Conservation (phyloP, 2,888 invertebrate species). For the Octonoba sinensis region DNA sequence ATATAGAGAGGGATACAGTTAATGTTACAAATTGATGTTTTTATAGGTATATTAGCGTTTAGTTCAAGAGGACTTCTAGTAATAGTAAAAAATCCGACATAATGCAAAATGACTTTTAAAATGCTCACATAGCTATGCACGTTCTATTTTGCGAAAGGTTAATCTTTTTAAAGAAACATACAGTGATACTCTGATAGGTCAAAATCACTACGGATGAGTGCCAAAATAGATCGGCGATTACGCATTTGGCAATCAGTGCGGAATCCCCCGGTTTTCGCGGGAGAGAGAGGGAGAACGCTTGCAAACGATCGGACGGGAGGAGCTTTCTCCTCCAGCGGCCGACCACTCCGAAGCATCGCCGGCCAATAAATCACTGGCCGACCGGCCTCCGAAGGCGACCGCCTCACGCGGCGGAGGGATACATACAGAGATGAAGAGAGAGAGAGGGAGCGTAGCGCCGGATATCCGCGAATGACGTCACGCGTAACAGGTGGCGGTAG, state of each 20-base stretch:
- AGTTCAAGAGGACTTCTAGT: too few relatives aligned
- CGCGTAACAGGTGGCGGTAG: constrained; percentile 36
- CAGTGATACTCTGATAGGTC: too few relatives aligned
- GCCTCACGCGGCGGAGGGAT: constrained; percentile 44
- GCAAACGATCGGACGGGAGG: constrained; percentile 31
- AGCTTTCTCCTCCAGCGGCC: constrained; percentile 22
- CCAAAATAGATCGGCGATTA: too few relatives aligned
- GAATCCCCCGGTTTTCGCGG: constrained; percentile 5
- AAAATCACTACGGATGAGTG: too few relatives aligned
- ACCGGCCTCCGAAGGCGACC: constrained; percentile 20
- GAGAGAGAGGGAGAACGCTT: constrained; percentile 3
- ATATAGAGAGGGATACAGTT: too few relatives aligned
- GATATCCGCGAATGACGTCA: constrained; percentile 44
- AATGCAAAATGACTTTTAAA: too few relatives aligned
- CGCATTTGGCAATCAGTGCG: too few relatives aligned
- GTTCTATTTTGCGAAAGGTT: neutral
- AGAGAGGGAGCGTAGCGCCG: constrained; percentile 20
- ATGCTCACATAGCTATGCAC: too few relatives aligned
- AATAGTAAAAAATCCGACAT: too few relatives aligned
- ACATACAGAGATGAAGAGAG: constrained; percentile 6
- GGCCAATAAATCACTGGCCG: constrained; percentile 56
- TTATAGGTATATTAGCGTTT: too few relatives aligned
- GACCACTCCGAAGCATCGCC: constrained; percentile 42
- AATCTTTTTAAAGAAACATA: neutral
- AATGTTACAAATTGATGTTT: too few relatives aligned